Base-by-base conservation (phyloP, 2,888 invertebrate genomes). In the Alsophila aescularia region DNA sequence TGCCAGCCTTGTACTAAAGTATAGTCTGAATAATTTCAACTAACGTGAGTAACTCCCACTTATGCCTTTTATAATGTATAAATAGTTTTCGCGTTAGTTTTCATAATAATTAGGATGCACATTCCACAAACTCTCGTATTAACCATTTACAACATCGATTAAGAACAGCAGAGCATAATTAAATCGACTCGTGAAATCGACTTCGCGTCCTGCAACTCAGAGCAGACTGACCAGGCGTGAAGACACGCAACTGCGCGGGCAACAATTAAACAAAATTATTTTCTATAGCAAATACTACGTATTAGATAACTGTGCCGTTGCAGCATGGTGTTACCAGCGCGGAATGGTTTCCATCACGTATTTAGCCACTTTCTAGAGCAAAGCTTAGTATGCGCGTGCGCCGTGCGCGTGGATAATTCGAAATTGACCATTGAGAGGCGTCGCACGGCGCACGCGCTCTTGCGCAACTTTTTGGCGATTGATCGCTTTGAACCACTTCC, bases 341-440 rank as follows among this genome's bases (percentile, higher is more conserved):
- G 60, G 60, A 57, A 67, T 70, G 65, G 74, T 82, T 81, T 81
- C 73, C 66, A 76, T 77, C 83, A 83, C 84, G 84, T 83, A 73
- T 69, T 70, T 64, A 59, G 62, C 64, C 62, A 75, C 83, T 84
- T 83, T 84, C 83, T 79, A 75, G 70, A 73, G 74, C 72, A 69
- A 63, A 70, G 66, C 39, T 69, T 58, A 63, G 69, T 52, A 31
- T 43, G 66, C 69, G 62, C 59, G 54, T 53, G 56, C 59, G 57
- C 59, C 18, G 60, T 53, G 48, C 67, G 69, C 69, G 61, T 58
- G 55, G 56, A 58, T 67, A 66, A 68, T 70, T 66, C 49, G 62
- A 70, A 75, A 69, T 64, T 62, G 63, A 45, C 61, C 58, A 69
- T 70, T 68, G 50, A 47, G 58, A 74, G 58, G 60, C 66, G 56